Evolutionary conservation across 2,113 vertebrate species (phyloP).

Genomic region (Sturnus vulgaris): DNA sequence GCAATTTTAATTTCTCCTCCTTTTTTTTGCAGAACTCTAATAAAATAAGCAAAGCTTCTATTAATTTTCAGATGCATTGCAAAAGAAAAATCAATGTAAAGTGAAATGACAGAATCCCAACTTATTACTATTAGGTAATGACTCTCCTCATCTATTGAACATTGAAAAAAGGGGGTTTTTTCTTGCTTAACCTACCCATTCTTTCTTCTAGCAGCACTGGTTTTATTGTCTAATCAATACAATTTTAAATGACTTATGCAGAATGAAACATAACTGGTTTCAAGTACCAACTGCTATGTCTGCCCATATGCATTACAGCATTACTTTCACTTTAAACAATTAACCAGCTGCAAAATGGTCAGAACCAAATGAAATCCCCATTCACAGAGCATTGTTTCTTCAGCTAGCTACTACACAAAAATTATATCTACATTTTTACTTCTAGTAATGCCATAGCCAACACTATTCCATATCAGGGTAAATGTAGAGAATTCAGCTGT

Average conservation of each 20-base stretch:
- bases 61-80: background rate
- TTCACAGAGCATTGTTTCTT: background rate
- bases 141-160: background rate
- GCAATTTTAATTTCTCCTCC: background rate
- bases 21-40: background rate
- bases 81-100: constrained; percentile 28
- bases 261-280: background rate
- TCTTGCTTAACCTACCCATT: background rate
- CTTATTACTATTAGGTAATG: background rate
- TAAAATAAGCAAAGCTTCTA: background rate
- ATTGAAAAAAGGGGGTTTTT: background rate
- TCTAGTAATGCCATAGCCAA: background rate
- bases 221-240: background rate
- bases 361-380: background rate
- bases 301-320: background rate
- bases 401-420: background rate
- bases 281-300: background rate
- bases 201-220: background rate
- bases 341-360: background rate
- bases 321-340: background rate
- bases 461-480: background rate
- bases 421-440: background rate
- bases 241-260: background rate
- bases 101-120: background rate
- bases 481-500: background rate